phyloP scores from a whole-genome alignment of 2,113 vertebrate species.

The Caranx melampygus region DNA sequence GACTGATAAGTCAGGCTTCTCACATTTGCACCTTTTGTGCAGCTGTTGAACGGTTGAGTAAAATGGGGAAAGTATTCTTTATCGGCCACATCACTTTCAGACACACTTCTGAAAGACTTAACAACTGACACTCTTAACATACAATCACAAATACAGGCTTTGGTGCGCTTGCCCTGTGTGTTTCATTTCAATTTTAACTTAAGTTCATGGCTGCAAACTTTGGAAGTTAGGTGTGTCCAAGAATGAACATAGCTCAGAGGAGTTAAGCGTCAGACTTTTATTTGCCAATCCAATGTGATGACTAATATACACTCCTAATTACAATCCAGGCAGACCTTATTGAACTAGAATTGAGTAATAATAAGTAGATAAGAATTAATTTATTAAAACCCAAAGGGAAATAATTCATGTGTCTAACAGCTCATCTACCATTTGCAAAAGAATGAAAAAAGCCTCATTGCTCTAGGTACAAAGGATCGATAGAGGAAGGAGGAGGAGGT shows the following conservation, averaged over 20 bases:
- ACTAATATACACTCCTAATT: neutral
- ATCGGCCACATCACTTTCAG: constrained; percentile 8
- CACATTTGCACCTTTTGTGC: constrained; percentile 43
- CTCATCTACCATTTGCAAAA: too few relatives aligned
- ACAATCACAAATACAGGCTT: neutral
- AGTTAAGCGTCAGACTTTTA: neutral
- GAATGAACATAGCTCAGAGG: neutral
- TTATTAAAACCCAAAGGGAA: too few relatives aligned
- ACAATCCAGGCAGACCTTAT: neutral
- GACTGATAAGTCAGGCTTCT: constrained; percentile 49
- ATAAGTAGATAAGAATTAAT: too few relatives aligned
- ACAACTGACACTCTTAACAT: neutral
- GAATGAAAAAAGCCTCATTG: too few relatives aligned
- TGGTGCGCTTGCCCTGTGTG: neutral
- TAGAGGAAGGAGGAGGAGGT: too few relatives aligned
- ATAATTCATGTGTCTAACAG: too few relatives aligned
- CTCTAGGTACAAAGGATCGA: too few relatives aligned
- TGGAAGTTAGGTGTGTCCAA: neutral
- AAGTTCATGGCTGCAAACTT: neutral
- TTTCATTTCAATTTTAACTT: neutral
- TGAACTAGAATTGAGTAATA: too few relatives aligned
- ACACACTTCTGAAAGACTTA: neutral
- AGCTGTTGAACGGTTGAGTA: constrained; percentile 10
- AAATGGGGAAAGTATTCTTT: constrained; percentile 42
- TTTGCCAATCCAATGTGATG: neutral